phyloP scores from a whole-genome alignment of 2,888 invertebrate genomes.

The Agrenia bidenticulata region DNA sequence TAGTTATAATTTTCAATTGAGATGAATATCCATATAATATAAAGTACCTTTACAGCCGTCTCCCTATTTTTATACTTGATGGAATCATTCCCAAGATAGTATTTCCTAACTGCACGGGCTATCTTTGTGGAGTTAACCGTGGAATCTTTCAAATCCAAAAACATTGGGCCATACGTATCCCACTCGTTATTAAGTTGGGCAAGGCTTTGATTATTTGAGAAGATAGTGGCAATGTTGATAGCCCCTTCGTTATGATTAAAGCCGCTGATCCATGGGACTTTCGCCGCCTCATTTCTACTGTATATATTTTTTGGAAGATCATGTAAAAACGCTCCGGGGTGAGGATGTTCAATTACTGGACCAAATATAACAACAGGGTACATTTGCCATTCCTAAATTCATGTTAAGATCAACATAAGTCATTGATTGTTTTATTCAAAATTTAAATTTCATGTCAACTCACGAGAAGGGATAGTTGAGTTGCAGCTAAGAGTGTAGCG shows the following conservation, averaged over 20 bases:
- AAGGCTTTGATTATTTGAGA: slow-evolving; percentile 30
- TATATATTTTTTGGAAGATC: slow-evolving; percentile 47
- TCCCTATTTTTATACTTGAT: slow-evolving; percentile 41
- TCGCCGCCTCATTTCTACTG: slow-evolving; percentile 33
- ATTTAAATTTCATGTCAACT: slow-evolving; percentile 1
- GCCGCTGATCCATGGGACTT: slow-evolving; percentile 50
- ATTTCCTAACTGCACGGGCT: slow-evolving; percentile 27
- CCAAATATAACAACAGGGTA: slow-evolving; percentile 49
- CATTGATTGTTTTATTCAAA: no score
- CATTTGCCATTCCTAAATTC: slow-evolving; percentile 46
- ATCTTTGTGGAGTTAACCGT: slow-evolving; percentile 14
- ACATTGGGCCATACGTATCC: slow-evolving; percentile 46
- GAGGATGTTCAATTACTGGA: slow-evolving; percentile 45
- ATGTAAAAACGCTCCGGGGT: slow-evolving; percentile 40
- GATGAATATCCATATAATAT: no score
- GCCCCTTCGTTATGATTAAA: slow-evolving; percentile 47
- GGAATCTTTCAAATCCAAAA: slow-evolving; percentile 42
- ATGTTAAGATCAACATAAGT: no score
- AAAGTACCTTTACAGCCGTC: slow-evolving; percentile 38
- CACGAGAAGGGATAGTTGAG: slow-evolving; percentile 43
- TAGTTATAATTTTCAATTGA: background rate
- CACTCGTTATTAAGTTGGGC: slow-evolving; percentile 45
- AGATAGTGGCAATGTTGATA: slow-evolving; percentile 43
- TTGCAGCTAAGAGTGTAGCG: slow-evolving; percentile 33
- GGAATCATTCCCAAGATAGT: slow-evolving; percentile 41